A percentile compares a stretch with the other conserved stretches of the same genome.
Conservation (phyloP, 2,797 vertebrate genomes). For the Staurois parvus region DNA sequence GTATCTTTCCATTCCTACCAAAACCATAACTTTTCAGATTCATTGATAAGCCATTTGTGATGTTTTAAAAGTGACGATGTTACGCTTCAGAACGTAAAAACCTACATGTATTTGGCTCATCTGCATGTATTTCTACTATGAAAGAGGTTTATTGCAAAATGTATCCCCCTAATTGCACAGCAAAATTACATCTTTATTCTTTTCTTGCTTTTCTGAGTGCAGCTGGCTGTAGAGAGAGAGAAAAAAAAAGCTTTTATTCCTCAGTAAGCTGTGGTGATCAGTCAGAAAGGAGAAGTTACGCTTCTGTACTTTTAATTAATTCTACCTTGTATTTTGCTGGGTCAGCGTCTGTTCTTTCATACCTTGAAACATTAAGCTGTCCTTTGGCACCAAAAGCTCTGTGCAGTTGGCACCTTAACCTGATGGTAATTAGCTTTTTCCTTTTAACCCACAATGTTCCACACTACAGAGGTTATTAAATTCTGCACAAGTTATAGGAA, state of each 20-base stretch:
- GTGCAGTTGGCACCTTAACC: constrained; percentile 13
- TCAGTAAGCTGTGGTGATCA: constrained; percentile 21
- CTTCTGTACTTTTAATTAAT: constrained; percentile 50
- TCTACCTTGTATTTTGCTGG: constrained; percentile 30
- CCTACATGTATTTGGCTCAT: neutral
- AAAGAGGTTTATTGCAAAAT: neutral
- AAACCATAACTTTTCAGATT: no score
- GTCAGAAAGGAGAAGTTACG: constrained; percentile 24
- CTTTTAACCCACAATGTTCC: constrained; percentile 7
- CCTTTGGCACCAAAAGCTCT: constrained; percentile 43
- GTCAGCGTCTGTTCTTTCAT: constrained; percentile 51
- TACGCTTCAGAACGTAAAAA: neutral
- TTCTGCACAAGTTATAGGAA: no score
- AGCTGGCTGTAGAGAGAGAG: neutral
- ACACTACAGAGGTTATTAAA: neutral
- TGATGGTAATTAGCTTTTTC: constrained; percentile 28
- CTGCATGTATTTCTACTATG: neutral
- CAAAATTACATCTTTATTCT: constrained; percentile 13
- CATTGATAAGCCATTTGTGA: no score
- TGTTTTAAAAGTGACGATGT: neutral
- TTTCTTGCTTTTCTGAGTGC: neutral
- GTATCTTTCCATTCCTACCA: no score
- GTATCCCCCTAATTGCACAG: neutral
- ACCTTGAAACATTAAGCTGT: constrained; percentile 32
- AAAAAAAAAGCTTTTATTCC: neutral